Base-by-base conservation (phyloP, 2,888 invertebrate genomes). In the Chalcis sispes region DNA sequence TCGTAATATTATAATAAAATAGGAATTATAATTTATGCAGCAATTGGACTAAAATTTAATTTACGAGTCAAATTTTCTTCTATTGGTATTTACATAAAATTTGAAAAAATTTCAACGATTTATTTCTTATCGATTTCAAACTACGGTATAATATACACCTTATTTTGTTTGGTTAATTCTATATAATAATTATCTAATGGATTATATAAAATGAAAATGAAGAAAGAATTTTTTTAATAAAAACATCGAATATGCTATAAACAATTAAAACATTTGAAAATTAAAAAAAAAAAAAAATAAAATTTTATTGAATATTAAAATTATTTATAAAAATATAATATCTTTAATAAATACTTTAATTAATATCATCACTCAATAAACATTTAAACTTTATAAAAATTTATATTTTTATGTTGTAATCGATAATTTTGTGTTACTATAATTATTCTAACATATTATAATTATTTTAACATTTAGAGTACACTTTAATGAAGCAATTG, bases 11-110 rank as follows among this genome's bases (percentile, higher is more conserved):
- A 42, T 32, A 13, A 42, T 42, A 42, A 15, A 42, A 13, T 13
- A 42, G 4, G 15, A 15, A 42, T n/a, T n/a, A n/a, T n/a, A n/a
- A n/a, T n/a, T n/a, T n/a, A n/a, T n/a, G n/a, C n/a, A n/a, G 7
- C 13, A 42, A 42, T 42, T 13, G 13, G 42, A 42, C 15, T 4
- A 42, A 42, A 67, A 67, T 29, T 1, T 29, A 18, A 46, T 75
- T 64, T 64, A 64, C 27, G 58, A 65, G 65, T 8, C 67, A 72
- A 79, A 79, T 75, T 65, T 20, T 71, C n/a, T n/a, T 8, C 25
- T 42, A 36, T 64, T 36, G 56, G 48, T 64, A 56, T 56, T 56
- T 56, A 72, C 13, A 36, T 48, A 18, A n/a, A 46, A 8, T 15
- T 32, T 20, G 1, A 46, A 54, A 27, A 25, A 20, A 59, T 1